These are phyloP conservation scores for Glaucomys volans DNA, from an alignment of 2,113 vertebrate genomes.

Conservation along the genomic window DNA sequence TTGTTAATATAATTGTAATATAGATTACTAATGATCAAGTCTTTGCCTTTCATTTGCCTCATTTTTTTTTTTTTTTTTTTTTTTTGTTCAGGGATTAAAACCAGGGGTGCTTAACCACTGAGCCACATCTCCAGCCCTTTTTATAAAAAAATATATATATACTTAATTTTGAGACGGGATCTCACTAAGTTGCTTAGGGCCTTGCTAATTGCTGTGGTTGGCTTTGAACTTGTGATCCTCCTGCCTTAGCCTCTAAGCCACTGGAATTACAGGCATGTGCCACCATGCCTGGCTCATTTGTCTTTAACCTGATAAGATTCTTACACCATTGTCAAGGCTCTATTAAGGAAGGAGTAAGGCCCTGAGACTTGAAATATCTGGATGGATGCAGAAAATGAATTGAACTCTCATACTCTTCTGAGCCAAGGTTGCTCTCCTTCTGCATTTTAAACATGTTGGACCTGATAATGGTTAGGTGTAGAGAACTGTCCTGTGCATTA, in stretches of 20 bases:
- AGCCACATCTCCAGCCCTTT: too few species aligned
- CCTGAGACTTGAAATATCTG: background rate
- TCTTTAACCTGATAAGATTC: background rate
- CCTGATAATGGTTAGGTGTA: background rate
- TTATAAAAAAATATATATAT: too few species aligned
- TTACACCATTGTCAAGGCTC: background rate
- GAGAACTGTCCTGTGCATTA: fast-evolving
- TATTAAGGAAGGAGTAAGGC: background rate
- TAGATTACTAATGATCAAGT: background rate
- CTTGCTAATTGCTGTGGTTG: too few species aligned
- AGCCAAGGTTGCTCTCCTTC: background rate
- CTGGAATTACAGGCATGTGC: too few species aligned
- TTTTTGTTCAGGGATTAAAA: too few species aligned
- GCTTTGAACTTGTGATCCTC: too few species aligned
- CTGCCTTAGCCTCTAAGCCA: too few species aligned
- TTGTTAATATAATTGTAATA: background rate
- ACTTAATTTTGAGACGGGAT: too few species aligned
- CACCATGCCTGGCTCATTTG: background rate
- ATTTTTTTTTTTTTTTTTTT: too few species aligned
- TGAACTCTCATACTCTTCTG: background rate
- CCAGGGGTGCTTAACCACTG: too few species aligned
- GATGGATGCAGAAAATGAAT: background rate
- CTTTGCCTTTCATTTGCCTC: background rate
- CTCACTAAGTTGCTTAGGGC: too few species aligned
- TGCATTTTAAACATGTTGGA: background rate